Percentiles rank a stretch among this genome's conserved stretches.
Conservation (phyloP, 2,888 invertebrate species). For the Tipula lateralis region DNA sequence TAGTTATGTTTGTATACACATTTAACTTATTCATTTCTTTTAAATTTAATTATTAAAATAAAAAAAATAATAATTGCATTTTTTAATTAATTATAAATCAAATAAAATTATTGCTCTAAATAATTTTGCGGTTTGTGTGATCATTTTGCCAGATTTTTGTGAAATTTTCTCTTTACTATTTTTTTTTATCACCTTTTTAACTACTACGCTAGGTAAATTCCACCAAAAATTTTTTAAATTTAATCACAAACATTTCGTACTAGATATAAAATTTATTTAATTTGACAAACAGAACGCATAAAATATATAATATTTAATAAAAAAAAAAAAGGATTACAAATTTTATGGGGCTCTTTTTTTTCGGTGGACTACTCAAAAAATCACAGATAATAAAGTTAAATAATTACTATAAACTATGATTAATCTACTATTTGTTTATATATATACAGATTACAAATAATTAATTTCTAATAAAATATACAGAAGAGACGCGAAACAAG, state of each 20-base stretch:
- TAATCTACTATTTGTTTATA: background rate
- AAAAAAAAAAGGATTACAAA: background rate
- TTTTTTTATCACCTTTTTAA: conserved; percentile 3
- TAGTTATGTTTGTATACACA: background rate
- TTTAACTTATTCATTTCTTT: background rate
- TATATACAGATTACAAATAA: background rate
- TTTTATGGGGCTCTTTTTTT: background rate
- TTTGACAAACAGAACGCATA: background rate
- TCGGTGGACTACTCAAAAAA: conserved; percentile 19
- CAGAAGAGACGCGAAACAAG: background rate
- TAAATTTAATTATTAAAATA: background rate
- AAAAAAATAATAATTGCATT: conserved; percentile 7
- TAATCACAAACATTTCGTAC: background rate
- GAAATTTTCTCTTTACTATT: background rate
- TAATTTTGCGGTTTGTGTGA: background rate
- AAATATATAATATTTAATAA: background rate
- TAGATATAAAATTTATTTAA: conserved; percentile 11
- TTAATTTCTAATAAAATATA: background rate
- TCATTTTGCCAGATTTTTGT: background rate
- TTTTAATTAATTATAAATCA: background rate
- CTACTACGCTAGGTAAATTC: conserved; percentile 15
- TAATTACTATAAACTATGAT: background rate
- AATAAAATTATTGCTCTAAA: background rate
- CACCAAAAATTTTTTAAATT: conserved; percentile 7
- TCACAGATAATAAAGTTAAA: conserved; percentile 11